Evolutionary conservation across 2,113 vertebrate genomes (phyloP).

Genomic region (Engraulis encrasicolus): DNA sequence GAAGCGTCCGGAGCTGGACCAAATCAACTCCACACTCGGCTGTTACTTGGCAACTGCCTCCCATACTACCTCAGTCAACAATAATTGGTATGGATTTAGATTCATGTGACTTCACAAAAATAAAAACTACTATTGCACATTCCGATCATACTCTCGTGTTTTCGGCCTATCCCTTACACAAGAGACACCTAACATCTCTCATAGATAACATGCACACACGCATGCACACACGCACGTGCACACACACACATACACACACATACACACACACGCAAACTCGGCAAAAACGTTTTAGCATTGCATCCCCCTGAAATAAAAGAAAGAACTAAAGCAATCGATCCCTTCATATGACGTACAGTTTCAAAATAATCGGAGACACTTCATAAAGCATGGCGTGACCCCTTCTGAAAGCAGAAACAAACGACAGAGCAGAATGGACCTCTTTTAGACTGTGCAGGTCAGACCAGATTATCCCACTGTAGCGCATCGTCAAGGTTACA

Average conservation of each 20-base stretch:
- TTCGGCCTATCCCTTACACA: conserved; percentile 5
- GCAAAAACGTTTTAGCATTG: neutral
- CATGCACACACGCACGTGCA: neutral
- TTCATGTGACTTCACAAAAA: neutral
- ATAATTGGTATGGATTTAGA: neutral
- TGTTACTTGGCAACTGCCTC: neutral
- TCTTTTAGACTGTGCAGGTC: neutral
- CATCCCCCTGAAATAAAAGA: neutral
- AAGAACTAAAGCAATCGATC: neutral
- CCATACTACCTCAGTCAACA: neutral
- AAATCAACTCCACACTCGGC: neutral
- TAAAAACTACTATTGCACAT: conserved; percentile 15
- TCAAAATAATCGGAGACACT: neutral
- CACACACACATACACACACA: neutral
- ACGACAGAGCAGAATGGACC: neutral
- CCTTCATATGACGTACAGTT: conserved; percentile 8
- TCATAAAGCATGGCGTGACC: neutral
- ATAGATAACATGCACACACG: neutral
- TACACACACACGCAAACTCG: neutral
- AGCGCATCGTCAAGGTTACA: neutral
- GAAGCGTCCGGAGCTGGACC: neutral
- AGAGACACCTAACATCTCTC: neutral
- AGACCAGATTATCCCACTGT: neutral
- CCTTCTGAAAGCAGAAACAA: neutral
- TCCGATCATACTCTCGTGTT: neutral